Conservation (phyloP, 1,140 invertebrate species). For the Papilio glaucus region DNA sequence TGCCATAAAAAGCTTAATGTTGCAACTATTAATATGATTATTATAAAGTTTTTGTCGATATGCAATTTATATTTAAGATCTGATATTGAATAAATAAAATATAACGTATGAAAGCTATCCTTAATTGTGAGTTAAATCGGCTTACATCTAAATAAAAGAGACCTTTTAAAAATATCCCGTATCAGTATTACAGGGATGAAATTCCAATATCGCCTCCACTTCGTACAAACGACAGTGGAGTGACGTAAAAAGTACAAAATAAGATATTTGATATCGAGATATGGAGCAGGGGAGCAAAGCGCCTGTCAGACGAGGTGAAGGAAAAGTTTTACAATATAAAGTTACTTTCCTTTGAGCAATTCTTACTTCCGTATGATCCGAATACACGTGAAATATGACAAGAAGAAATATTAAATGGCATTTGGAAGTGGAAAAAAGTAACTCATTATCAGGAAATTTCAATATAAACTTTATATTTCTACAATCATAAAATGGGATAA, state of each 20-base stretch:
- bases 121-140: neutral
- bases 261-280: constrained; percentile 56
- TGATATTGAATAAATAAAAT: too few relatives aligned
- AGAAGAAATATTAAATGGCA: constrained; percentile 15
- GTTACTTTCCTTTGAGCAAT: constrained; percentile 42
- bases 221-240: constrained; percentile 44
- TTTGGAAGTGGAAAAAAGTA: constrained; percentile 20
- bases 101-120: neutral
- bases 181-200: constrained; percentile 46
- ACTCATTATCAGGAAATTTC: constrained; percentile 3
- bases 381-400: constrained; percentile 22
- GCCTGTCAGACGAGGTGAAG: constrained; percentile 44
- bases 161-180: constrained; percentile 41
- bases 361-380: constrained; percentile 10
- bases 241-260: constrained; percentile 62
- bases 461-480: neutral
- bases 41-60: neutral
- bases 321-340: constrained; percentile 49
- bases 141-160: neutral
- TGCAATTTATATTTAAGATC: neutral
- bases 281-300: constrained; percentile 41
- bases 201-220: constrained; percentile 54
- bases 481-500: neutral
- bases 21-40: neutral
- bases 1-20: too few relatives aligned